Conservation (phyloP, 2,888 invertebrate genomes). For the Myathropa florea region DNA sequence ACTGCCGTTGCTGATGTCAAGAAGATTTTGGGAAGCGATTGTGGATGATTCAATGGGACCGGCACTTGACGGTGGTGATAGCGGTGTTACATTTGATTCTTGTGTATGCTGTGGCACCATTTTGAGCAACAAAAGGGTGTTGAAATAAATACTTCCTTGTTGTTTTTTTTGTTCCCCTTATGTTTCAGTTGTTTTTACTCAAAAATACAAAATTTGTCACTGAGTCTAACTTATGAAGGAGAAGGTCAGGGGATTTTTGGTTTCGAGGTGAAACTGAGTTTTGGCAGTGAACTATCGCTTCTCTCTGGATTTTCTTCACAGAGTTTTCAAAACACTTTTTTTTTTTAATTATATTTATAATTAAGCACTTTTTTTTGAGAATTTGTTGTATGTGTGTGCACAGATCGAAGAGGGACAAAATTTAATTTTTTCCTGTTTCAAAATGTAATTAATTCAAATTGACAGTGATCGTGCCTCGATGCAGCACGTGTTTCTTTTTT, state of each 20-base stretch:
- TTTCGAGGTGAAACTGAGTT: neutral
- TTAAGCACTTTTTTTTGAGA: neutral
- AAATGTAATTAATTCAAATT: neutral
- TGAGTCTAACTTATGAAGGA: neutral
- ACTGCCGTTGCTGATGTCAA: slow-evolving; percentile 16
- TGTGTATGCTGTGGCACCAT: slow-evolving; percentile 77
- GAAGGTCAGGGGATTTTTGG: neutral
- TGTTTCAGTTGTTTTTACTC: neutral
- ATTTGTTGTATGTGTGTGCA: too few species aligned
- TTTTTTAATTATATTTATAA: neutral
- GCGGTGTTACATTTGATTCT: slow-evolving; percentile 73
- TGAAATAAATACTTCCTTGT: slow-evolving; percentile 19
- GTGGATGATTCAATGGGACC: slow-evolving; percentile 51
- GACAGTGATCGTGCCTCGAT: neutral
- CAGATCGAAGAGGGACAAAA: too few species aligned
- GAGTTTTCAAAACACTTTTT: neutral
- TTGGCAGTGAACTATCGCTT: neutral
- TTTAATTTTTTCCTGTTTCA: neutral
- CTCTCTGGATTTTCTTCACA: too few species aligned
- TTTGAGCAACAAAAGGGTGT: slow-evolving; percentile 66
- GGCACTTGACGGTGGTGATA: slow-evolving; percentile 71
- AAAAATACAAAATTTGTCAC: neutral
- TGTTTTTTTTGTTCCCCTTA: neutral
- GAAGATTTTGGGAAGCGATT: slow-evolving; percentile 2
- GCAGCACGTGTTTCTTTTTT: slow-evolving; percentile 36